A percentile compares a stretch with the other conserved stretches of the same genome.
Evolutionary conservation across 1,140 invertebrate genomes (phyloP).

Genomic region (Brachionus rubens): DNA sequence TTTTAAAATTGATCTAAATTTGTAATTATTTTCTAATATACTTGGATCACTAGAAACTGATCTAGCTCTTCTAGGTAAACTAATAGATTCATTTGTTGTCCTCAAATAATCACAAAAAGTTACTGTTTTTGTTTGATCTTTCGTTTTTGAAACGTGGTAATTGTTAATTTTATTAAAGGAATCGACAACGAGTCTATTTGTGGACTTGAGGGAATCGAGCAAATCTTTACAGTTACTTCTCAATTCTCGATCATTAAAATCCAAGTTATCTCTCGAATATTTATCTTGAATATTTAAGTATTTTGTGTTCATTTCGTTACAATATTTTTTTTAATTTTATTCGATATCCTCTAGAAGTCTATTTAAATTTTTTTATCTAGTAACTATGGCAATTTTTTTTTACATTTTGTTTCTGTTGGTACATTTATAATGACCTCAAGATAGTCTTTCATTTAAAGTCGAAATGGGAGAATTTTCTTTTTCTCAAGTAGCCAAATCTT

Average conservation of each 20-base stretch:
- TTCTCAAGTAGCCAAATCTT: too few species aligned
- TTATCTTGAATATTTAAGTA: too few species aligned
- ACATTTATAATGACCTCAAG: too few species aligned
- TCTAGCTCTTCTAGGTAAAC: not conserved
- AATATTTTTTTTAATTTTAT: too few species aligned
- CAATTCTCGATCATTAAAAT: not conserved
- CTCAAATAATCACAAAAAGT: conserved; percentile 26
- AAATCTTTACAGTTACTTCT: not conserved
- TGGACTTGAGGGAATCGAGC: not conserved
- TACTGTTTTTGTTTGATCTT: conserved; percentile 5
- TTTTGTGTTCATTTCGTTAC: too few species aligned
- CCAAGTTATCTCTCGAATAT: too few species aligned
- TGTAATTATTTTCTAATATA: not conserved
- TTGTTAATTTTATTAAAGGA: not conserved
- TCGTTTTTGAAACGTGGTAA: not conserved
- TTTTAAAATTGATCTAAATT: conserved; percentile 19
- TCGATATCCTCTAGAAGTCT: too few species aligned
- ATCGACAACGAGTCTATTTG: not conserved
- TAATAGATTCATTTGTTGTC: not conserved
- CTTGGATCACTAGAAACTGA: conserved; percentile 11
- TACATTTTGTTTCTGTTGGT: too few species aligned
- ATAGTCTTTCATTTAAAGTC: too few species aligned
- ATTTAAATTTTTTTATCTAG: too few species aligned
- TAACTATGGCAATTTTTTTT: too few species aligned
- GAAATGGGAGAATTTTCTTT: too few species aligned